Percentiles rank a stretch among this genome's conserved stretches.
phyloP scores from a whole-genome alignment of 2,797 vertebrate species.

The Mormyrus proboscirostris region DNA sequence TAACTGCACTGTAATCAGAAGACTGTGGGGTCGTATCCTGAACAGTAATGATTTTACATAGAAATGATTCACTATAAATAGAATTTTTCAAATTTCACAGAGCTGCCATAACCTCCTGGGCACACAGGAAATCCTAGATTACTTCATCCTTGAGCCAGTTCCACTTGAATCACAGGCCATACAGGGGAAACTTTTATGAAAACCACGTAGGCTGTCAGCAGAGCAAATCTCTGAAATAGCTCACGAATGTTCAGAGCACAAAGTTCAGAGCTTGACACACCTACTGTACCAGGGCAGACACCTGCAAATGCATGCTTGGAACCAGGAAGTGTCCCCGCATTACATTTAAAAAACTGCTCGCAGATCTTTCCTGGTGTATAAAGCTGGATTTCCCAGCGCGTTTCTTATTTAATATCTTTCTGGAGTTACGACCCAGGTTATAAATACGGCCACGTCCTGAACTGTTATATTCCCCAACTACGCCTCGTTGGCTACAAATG shows the following conservation, averaged over 20 bases:
- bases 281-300: not conserved
- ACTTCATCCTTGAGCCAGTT: not conserved
- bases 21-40: not conserved
- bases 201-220: not conserved
- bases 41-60: too few relatives aligned
- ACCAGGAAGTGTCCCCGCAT: not conserved
- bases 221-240: not conserved
- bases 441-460: not conserved
- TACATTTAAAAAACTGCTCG: not conserved
- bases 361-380: not conserved
- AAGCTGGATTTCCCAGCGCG: not conserved
- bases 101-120: not conserved
- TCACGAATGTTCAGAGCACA: not conserved
- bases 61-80: not conserved
- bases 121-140: not conserved
- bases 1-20: not conserved
- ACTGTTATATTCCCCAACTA: not conserved
- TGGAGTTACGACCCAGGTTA: not conserved
- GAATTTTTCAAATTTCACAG: not conserved
- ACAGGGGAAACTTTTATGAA: not conserved
- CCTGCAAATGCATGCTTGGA: not conserved
- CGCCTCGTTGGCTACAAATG: not conserved
- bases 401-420: not conserved
- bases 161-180: not conserved
- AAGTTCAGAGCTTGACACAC: not conserved